Evolutionary conservation across 2,888 invertebrate species (phyloP), one percentile per base, ranked within the genome.

Genomic region (Ethmia dodecea): DNA sequence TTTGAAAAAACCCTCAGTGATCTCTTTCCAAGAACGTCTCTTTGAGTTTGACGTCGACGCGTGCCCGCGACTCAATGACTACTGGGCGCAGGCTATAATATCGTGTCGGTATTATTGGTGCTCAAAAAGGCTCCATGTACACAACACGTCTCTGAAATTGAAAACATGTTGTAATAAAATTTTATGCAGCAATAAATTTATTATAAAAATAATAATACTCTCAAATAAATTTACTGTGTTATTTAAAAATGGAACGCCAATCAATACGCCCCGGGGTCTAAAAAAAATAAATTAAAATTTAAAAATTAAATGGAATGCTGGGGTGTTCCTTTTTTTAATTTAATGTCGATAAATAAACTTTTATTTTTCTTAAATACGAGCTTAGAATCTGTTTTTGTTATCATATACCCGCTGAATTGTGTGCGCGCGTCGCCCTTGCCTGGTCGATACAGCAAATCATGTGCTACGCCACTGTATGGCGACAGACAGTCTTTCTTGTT

Each of bases 401-500:
- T 48, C 35, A 38, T 49, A 59, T 51, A 62, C 66, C 52, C 59
- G 58, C 56, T 52, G 51, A 55, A 63, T 67, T 43, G 62, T 59
- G 55, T 81, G 83, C 83, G 84, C 84, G 83, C 83, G 83, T 80
- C 83, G 79, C 47, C 52, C 39, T 40, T 67, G 66, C 66, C 71
- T 11, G 79, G 81, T 83, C 81, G 80, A 81, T 81, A 81, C 63
- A 80, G 79, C 77, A 5, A 5, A 6, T 26, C 58, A 61, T 72
- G 72, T 66, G 64, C 61, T 63, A 53, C 59, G 52, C 62, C 60
- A 58, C 58, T 58, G 61, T 69, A 63, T 70, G 78, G 80, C 81
- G 83, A 75, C 84, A 75, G 76, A 78, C 78, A 65, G 81, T 80
- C 80, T 66, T 60, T 58, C 64, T 75, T 78, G 73, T 75, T 74